phyloP scores from a whole-genome alignment of 1,140 invertebrate species.

The Dendroctonus valens region DNA sequence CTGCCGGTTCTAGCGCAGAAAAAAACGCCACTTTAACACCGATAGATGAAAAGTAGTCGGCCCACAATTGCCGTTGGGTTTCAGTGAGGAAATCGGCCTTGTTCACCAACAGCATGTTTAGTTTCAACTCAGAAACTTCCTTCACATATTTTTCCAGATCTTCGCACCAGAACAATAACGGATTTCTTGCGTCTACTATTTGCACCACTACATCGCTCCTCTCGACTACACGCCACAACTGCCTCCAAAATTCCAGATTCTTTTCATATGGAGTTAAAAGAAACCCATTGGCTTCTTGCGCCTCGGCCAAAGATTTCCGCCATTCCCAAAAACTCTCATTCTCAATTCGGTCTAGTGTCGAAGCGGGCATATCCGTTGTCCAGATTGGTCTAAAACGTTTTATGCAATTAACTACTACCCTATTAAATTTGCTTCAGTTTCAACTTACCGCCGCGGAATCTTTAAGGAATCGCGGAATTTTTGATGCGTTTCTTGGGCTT shows the following conservation, averaged over 20 bases:
- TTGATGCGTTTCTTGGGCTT: slow-evolving; percentile 62
- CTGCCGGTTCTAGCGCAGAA: slow-evolving; percentile 64
- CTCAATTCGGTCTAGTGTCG: slow-evolving; percentile 77
- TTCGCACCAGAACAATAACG: slow-evolving; percentile 87
- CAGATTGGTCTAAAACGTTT: slow-evolving; percentile 70
- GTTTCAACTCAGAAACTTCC: slow-evolving; percentile 76
- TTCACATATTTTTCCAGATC: slow-evolving; percentile 94
- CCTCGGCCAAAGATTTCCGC: slow-evolving; percentile 73
- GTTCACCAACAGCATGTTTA: slow-evolving; percentile 87
- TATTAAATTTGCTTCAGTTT: background rate
- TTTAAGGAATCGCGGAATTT: slow-evolving; percentile 66
- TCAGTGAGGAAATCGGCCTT: slow-evolving; percentile 93
- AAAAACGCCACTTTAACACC: slow-evolving; percentile 78
- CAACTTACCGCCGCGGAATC: slow-evolving; percentile 69
- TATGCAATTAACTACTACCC: background rate
- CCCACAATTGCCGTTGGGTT: slow-evolving; percentile 81
- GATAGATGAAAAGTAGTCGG: slow-evolving; percentile 76
- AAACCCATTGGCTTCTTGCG: slow-evolving; percentile 80
- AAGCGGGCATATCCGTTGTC: slow-evolving; percentile 69
- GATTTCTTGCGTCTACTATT: slow-evolving; percentile 97
- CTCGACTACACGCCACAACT: slow-evolving; percentile 97
- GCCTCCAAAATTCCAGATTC: slow-evolving; percentile 98
- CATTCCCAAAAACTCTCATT: slow-evolving; percentile 83
- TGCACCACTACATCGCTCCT: slow-evolving; percentile 93
- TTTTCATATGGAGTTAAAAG: slow-evolving; percentile 96